A percentile compares a stretch with the other conserved stretches of the same genome.
phyloP scores from a whole-genome alignment of 2,797 vertebrate genomes.

The Ara ararauna region DNA sequence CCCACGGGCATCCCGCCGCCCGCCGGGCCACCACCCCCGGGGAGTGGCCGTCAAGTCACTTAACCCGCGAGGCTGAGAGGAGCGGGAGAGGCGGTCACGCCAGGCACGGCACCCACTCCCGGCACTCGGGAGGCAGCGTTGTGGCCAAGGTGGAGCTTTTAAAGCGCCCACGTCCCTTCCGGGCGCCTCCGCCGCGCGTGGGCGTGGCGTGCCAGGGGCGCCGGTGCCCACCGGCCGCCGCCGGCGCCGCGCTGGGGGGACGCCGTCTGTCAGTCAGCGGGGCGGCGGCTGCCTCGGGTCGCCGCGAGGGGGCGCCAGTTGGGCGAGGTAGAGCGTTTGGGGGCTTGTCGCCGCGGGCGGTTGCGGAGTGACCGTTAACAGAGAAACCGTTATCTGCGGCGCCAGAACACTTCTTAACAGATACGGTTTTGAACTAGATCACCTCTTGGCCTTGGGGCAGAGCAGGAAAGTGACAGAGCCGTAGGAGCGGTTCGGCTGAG shows the following conservation, averaged over 20 bases:
- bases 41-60: too few species aligned
- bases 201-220: not conserved
- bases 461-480: conserved; percentile 11
- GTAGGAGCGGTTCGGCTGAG: not conserved
- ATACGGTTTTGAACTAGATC: not conserved
- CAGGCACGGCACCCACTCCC: not conserved
- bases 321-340: not conserved
- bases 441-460: not conserved
- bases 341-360: not conserved
- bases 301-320: not conserved
- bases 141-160: not conserved
- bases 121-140: too few species aligned
- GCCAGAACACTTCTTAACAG: not conserved
- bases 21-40: too few species aligned
- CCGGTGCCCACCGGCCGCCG: not conserved
- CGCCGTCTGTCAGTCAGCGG: not conserved
- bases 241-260: not conserved
- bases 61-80: not conserved
- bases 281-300: not conserved
- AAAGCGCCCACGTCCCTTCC: not conserved
- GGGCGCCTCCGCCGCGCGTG: not conserved
- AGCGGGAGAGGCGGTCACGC: too few species aligned
- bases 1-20: not conserved
- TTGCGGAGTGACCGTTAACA: not conserved
- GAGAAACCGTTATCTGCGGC: not conserved